phyloP scores from a whole-genome alignment of 2,113 vertebrate genomes.

The Seriola aureovittata region DNA sequence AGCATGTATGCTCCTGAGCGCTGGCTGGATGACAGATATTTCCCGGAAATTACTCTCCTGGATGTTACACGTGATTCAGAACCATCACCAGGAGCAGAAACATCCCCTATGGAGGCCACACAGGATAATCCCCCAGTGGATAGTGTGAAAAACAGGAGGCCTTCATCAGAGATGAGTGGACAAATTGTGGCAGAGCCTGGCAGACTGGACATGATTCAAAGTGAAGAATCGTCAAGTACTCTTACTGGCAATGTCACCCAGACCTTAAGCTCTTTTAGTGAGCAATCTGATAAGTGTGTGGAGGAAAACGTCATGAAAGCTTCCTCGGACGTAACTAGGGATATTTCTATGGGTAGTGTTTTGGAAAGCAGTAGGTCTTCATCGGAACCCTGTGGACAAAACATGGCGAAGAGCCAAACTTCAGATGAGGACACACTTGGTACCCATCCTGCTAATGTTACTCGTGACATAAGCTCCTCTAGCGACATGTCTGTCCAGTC shows the following conservation, averaged over 20 bases:
- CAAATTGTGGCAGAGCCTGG: background rate
- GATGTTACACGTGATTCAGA: conserved; percentile 57
- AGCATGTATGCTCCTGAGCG: background rate
- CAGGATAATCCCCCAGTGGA: background rate
- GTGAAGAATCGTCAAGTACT: conserved; percentile 25
- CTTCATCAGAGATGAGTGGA: background rate
- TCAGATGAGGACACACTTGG: background rate
- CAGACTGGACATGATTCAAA: background rate
- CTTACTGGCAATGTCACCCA: conserved; percentile 8
- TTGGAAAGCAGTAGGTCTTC: conserved; percentile 33
- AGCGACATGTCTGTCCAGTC: conserved; percentile 24
- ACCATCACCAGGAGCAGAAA: conserved; percentile 4
- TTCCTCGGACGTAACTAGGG: conserved; percentile 35
- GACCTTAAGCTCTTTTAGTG: conserved; percentile 1
- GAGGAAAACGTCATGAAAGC: conserved; percentile 16
- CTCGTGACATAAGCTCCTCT: conserved; percentile 40
- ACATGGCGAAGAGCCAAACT: conserved; percentile 1
- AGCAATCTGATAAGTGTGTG: conserved; percentile 18
- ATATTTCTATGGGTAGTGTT: conserved; percentile 47
- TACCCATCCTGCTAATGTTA: conserved; percentile 46
- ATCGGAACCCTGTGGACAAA: conserved; percentile 13
- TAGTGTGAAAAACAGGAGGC: background rate
- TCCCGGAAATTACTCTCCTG: conserved; percentile 67
- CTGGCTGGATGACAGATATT: conserved; percentile 40
- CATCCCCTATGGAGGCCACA: background rate